Base-by-base conservation (phyloP, 2,113 vertebrate genomes). In the Garra rufa region DNA sequence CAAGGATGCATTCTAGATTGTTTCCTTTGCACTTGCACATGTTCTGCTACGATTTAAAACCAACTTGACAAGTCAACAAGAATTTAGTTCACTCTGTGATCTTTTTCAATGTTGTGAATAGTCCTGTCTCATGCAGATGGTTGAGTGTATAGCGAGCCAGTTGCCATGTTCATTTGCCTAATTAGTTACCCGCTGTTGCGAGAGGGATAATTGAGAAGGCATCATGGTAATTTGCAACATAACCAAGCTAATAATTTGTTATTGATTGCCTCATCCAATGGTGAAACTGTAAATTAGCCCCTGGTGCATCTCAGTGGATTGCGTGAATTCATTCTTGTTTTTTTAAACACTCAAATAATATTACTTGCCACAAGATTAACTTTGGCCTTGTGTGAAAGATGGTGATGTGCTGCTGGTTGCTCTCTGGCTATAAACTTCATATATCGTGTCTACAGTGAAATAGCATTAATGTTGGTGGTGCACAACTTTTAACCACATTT, bases 221-320 rank as follows among this genome's bases (percentile, higher is more conserved):
- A 89, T 83, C 86, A 73, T 90, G 90, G 82, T 90, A 88, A 93
- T 92, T 93, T 92, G 89, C 83, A 89, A 90, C 88, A 92, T 90
- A 92, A 90, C 91, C 87, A 87, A 88, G 92, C 91, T 93, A 91
- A 92, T 94, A 92, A 93, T 93, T 87, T 90, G 84, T 89, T 93
- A 93, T 94, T 91, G 93, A 94, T 93, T 85, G 83, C 84, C 67
- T 83, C 89, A 90, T 94, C 92, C 90, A 90, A 74, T 63, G 11
- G 55, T 84, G 81, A 86, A 90, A 91, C 85, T 86, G 63, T 38
- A 80, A 46, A 55, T 52, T 78, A 88, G 83, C 84, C 85, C 76
- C 86, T 85, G 55, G 81, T 86, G 11, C 26, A 76, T 87, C 43
- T 87, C 85, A 79, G 85, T 82, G 80, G 74, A 78, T 57, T 65